Conservation (phyloP, 2,888 invertebrate genomes). For the Drosophila histrio region DNA sequence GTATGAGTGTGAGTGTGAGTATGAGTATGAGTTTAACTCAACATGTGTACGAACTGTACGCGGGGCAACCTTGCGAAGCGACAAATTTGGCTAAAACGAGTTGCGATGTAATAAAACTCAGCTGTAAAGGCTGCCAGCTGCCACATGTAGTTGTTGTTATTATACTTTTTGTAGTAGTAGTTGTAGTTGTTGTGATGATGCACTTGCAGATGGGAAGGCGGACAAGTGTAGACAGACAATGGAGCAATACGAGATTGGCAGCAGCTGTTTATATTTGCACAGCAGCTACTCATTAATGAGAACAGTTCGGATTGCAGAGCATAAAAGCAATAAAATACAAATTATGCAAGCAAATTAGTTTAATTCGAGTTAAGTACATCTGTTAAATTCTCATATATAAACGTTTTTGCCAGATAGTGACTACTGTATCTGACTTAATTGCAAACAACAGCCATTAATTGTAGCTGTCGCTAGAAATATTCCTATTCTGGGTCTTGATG, state of each 20-base stretch:
- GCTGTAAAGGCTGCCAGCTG: constrained; percentile 35
- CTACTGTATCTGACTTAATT: constrained; percentile 17
- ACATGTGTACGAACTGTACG: constrained; percentile 8
- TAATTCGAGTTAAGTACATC: not conserved
- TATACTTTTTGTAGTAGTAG: constrained; percentile 1
- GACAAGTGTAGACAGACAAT: constrained; percentile 51
- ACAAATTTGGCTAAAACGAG: constrained; percentile 72
- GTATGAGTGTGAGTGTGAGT: constrained; percentile 5
- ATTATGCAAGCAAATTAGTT: not conserved
- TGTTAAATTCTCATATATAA: not conserved
- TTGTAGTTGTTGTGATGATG: constrained; percentile 9
- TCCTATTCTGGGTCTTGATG: constrained; percentile 22
- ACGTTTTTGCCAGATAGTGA: not conserved
- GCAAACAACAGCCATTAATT: constrained; percentile 1
- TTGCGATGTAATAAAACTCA: constrained; percentile 36
- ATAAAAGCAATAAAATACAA: no score
- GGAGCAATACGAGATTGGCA: constrained; percentile 15
- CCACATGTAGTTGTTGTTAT: constrained; percentile 17
- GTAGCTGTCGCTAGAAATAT: not conserved
- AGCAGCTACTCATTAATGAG: not conserved
- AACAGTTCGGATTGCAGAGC: not conserved
- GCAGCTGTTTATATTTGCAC: not conserved
- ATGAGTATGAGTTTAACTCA: constrained; percentile 11
- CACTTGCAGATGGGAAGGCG: constrained; percentile 49
- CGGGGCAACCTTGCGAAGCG: constrained; percentile 64